Conservation (phyloP, 2,888 invertebrate species). For the Lobophora halterata region DNA sequence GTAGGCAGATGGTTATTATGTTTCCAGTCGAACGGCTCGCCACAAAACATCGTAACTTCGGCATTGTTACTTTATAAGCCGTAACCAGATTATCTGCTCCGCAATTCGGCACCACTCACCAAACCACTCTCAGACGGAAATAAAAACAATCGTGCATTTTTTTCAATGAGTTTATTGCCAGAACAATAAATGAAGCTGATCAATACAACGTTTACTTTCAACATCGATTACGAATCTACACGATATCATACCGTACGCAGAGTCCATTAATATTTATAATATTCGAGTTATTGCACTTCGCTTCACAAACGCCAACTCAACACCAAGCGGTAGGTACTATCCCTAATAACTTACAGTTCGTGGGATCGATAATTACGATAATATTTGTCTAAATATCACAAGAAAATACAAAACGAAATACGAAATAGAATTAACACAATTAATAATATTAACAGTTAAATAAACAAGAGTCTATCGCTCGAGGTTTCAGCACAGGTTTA, state of each 20-base stretch:
- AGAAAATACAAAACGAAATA: constrained; percentile 81
- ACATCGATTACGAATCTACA: constrained; percentile 80
- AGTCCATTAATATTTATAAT: constrained; percentile 72
- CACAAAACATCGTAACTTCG: constrained; percentile 37
- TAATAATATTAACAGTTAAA: constrained; percentile 79
- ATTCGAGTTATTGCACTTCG: constrained; percentile 76
- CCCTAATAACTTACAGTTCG: constrained; percentile 78
- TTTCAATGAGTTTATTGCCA: constrained; percentile 79
- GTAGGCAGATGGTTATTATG: constrained; percentile 35
- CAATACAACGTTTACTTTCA: constrained; percentile 80
- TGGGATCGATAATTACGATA: constrained; percentile 74
- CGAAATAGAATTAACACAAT: constrained; percentile 77
- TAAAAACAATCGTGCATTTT: constrained; percentile 67
- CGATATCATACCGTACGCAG: constrained; percentile 67
- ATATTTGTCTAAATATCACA: constrained; percentile 81
- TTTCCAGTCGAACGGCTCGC: constrained; percentile 48
- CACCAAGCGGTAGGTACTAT: constrained; percentile 63
- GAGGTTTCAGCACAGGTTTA: constrained; percentile 41
- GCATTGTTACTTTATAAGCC: constrained; percentile 46
- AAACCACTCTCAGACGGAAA: constrained; percentile 41
- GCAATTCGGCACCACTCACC: constrained; percentile 52
- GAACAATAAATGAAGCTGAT: constrained; percentile 81
- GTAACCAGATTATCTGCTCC: constrained; percentile 45
- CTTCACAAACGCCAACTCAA: constrained; percentile 63
- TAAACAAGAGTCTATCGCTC: constrained; percentile 66